phyloP scores from a whole-genome alignment of 1,140 invertebrate genomes.

The Drosophila auraria region DNA sequence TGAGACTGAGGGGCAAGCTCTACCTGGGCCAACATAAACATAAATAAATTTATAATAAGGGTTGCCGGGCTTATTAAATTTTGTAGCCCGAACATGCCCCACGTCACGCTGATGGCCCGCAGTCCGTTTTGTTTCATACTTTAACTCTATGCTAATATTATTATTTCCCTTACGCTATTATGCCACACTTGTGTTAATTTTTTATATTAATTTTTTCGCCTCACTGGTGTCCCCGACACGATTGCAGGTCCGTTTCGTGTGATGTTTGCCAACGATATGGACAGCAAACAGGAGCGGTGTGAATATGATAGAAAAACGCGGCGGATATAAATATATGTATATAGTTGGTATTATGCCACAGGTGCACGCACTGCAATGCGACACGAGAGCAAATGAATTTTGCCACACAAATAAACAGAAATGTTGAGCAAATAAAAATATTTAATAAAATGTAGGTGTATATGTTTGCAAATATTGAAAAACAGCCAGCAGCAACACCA shows the following conservation, averaged over 20 bases:
- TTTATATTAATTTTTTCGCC: conserved; percentile 31
- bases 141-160: conserved; percentile 53
- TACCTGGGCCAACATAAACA: conserved; percentile 59
- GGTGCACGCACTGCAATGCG: conserved; percentile 52
- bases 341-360: conserved; percentile 23
- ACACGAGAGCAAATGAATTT: conserved; percentile 40
- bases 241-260: conserved; percentile 29
- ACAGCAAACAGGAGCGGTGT: conserved; percentile 21
- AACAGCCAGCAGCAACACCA: conserved; percentile 3
- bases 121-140: conserved; percentile 8
- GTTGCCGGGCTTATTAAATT: conserved; percentile 63
- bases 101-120: conserved; percentile 23
- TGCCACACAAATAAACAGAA: conserved; percentile 37
- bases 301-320: conserved; percentile 31
- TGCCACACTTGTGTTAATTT: conserved; percentile 23
- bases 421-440: conserved; percentile 41
- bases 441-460: conserved; percentile 29
- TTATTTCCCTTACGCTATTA: conserved; percentile 24
- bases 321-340: background rate
- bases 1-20: conserved; percentile 28
- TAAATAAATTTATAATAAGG: conserved; percentile 71
- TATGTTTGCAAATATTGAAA: conserved; percentile 19
- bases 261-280: conserved; percentile 43
- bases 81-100: conserved; percentile 25
- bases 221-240: conserved; percentile 38